Evolutionary conservation across 2,888 invertebrate species (phyloP).

Genomic region (Eucera pruinosa): DNA sequence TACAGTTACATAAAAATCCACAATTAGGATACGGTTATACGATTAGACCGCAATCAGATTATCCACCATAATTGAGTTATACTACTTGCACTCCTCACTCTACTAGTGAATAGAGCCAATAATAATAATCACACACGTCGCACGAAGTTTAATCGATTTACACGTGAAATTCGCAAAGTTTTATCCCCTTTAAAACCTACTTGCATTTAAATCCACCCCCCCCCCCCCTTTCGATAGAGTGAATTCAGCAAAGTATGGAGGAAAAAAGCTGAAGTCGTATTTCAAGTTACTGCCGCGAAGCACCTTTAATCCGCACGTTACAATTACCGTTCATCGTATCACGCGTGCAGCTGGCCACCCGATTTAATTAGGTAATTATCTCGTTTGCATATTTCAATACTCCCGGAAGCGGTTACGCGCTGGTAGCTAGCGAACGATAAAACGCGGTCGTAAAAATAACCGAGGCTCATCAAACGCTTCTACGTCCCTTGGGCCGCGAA

Average conservation of each 20-base stretch:
- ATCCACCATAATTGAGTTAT: constrained; percentile 8
- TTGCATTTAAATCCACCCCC: constrained; percentile 9
- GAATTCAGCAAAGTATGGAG: too few relatives aligned
- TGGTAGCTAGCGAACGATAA: constrained; percentile 4
- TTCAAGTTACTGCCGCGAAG: constrained; percentile 1
- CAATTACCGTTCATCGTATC: constrained; percentile 24
- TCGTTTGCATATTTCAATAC: constrained; percentile 39
- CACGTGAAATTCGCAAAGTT: background rate
- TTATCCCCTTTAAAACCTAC: background rate
- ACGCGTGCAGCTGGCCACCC: constrained; percentile 7
- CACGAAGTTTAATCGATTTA: background rate
- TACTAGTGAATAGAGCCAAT: constrained; percentile 7
- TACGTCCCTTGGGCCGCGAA: constrained; percentile 7
- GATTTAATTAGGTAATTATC: constrained; percentile 48
- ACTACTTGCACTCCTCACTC: background rate
- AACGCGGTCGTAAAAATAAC: constrained; percentile 18
- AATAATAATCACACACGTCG: background rate
- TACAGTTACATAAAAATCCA: too few relatives aligned
- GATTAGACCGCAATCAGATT: too few relatives aligned
- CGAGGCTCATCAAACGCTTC: background rate
- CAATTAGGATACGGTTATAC: background rate
- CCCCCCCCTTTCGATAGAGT: too few relatives aligned
- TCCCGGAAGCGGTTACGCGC: background rate
- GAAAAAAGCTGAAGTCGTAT: background rate
- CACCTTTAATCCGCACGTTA: constrained; percentile 34